Percentiles rank a stretch among this genome's conserved stretches.
Evolutionary conservation across 2,113 vertebrate genomes (phyloP).

Genomic region (Drymodes brunneopygia): DNA sequence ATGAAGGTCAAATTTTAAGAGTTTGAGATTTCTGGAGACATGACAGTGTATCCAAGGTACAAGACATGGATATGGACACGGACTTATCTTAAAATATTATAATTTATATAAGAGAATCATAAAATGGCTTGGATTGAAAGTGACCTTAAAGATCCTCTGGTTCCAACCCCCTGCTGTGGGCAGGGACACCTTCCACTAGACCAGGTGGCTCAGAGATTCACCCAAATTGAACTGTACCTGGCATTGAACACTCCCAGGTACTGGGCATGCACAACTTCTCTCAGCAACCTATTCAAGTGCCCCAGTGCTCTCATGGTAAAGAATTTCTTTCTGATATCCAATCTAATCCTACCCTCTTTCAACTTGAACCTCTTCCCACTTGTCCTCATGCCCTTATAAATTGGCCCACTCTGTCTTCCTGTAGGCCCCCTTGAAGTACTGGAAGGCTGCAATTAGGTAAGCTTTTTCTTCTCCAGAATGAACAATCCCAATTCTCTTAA

Average conservation of each 20-base stretch:
- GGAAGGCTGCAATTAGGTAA: neutral
- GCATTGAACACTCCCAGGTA: rapidly evolving
- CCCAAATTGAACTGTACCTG: no score
- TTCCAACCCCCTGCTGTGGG: neutral
- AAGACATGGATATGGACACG: neutral
- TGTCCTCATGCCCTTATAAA: neutral
- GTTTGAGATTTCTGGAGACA: neutral
- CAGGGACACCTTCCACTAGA: neutral
- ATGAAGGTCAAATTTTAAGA: neutral
- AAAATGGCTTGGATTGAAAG: neutral
- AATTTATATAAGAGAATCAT: neutral
- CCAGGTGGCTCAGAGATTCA: neutral
- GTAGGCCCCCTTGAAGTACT: neutral
- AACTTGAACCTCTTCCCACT: rapidly evolving
- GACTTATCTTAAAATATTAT: neutral
- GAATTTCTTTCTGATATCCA: neutral
- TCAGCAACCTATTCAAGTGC: neutral
- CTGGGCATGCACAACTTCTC: neutral
- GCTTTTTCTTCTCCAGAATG: neutral
- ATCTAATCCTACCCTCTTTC: neutral
- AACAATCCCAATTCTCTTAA: neutral
- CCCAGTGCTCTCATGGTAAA: neutral
- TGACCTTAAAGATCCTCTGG: rapidly evolving
- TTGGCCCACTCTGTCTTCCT: neutral
- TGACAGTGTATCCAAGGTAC: neutral